Evolutionary conservation across 2,888 invertebrate species (phyloP).

Genomic region (Bellardia bayeri): DNA sequence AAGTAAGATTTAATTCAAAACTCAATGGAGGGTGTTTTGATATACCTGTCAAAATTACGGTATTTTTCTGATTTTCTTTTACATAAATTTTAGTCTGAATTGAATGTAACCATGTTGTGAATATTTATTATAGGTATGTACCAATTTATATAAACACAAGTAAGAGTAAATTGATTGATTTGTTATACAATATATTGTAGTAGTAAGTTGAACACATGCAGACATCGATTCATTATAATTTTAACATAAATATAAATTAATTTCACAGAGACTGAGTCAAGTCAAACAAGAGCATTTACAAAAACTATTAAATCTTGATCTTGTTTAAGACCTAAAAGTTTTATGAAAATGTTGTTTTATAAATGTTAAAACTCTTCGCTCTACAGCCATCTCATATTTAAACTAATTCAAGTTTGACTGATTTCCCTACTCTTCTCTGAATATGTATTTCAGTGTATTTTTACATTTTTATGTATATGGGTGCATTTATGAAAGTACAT

Average conservation of each 20-base stretch:
- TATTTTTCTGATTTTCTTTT: neutral
- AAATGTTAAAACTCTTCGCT: too few species aligned
- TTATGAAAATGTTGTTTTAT: too few species aligned
- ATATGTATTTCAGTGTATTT: neutral
- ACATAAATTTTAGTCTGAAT: neutral
- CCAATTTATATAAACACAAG: constrained; percentile 15
- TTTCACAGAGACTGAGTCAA: neutral
- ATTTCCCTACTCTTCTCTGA: neutral
- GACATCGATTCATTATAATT: neutral
- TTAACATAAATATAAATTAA: neutral
- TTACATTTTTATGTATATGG: constrained; percentile 16
- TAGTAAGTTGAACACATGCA: neutral
- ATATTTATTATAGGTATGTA: neutral
- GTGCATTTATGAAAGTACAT: constrained; percentile 48
- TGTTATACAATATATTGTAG: constrained; percentile 22
- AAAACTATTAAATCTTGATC: too few species aligned
- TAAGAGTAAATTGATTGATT: constrained; percentile 44
- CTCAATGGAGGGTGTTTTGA: constrained; percentile 28
- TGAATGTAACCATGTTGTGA: neutral
- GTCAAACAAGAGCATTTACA: too few species aligned
- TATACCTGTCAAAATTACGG: constrained; percentile 11
- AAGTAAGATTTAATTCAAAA: neutral
- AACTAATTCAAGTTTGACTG: constrained; percentile 3
- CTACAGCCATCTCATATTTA: too few species aligned
- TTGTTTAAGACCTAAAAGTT: too few species aligned